These are phyloP conservation scores for Musca vetustissima DNA, from an alignment of 1,140 invertebrate genomes.

Conservation along the genomic window DNA sequence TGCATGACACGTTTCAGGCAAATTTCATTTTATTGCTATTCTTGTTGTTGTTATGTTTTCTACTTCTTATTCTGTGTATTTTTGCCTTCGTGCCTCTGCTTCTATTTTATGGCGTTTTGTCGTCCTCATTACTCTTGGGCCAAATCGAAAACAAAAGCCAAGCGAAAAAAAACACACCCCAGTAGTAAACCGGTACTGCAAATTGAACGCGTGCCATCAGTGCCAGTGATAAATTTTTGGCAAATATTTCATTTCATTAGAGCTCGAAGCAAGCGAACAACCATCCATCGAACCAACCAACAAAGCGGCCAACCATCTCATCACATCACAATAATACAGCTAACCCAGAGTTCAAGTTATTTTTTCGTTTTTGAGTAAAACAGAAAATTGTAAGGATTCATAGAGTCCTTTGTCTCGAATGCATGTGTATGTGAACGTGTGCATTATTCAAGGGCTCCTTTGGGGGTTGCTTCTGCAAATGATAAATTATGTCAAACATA, in stretches of 20 bases:
- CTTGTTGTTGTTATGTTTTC: constrained; percentile 2
- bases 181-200: constrained; percentile 1
- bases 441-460: constrained; percentile 14
- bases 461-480: constrained; percentile 18
- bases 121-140: neutral
- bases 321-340: neutral
- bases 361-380: neutral
- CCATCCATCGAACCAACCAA: too few relatives aligned
- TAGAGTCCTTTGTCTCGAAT: neutral
- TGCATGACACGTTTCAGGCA: constrained; percentile 16
- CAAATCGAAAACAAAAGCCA: neutral
- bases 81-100: neutral
- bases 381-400: neutral
- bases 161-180: neutral
- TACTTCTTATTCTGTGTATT: too few relatives aligned
- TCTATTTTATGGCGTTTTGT: neutral
- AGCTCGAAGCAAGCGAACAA: too few relatives aligned
- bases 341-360: neutral
- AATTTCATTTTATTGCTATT: constrained; percentile 4
- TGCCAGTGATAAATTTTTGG: constrained; percentile 17
- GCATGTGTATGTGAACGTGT: neutral
- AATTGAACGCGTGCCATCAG: constrained; percentile 23
- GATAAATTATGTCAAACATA: constrained; percentile 19
- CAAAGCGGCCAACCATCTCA: too few relatives aligned
- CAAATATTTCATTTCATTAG: constrained; percentile 2